Evolutionary conservation across 2,888 invertebrate species (phyloP).

Genomic region (Amiota mariae): DNA sequence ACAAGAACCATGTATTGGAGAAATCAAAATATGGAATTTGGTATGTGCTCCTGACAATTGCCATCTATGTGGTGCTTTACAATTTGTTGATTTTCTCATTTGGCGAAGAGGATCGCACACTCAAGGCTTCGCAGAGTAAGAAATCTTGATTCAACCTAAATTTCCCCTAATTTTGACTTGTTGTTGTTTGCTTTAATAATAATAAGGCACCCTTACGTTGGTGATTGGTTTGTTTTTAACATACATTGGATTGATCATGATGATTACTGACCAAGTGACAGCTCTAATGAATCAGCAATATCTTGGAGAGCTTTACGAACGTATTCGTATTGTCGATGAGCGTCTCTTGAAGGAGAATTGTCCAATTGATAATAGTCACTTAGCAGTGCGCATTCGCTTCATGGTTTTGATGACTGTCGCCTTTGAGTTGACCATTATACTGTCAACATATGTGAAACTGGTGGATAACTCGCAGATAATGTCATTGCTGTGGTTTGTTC

Average conservation of each 20-base stretch:
- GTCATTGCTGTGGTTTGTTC: conserved; percentile 66
- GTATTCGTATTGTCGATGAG: conserved; percentile 69
- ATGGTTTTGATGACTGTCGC: conserved; percentile 62
- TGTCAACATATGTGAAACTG: conserved; percentile 61
- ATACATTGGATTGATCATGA: conserved; percentile 72
- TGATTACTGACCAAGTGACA: conserved; percentile 70
- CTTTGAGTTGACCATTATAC: conserved; percentile 63
- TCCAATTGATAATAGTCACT: conserved; percentile 57
- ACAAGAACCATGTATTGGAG: conserved; percentile 56
- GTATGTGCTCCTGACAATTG: conserved; percentile 57
- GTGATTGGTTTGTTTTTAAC: conserved; percentile 72
- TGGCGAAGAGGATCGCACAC: conserved; percentile 62
- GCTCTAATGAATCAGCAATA: conserved; percentile 69
- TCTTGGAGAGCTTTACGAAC: conserved; percentile 67
- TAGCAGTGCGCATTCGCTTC: conserved; percentile 59
- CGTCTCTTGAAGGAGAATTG: conserved; percentile 67
- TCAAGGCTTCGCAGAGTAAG: conserved; percentile 69
- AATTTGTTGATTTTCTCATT: conserved; percentile 67
- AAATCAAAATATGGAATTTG: conserved; percentile 66
- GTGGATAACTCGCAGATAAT: conserved; percentile 61
- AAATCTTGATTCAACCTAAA: conserved; percentile 19
- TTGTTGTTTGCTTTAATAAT: neutral
- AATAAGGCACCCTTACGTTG: conserved; percentile 70
- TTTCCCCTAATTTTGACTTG: too few relatives aligned
- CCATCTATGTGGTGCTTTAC: conserved; percentile 58